phyloP scores from a whole-genome alignment of 2,797 vertebrate species.

The Crax fasciolata region DNA sequence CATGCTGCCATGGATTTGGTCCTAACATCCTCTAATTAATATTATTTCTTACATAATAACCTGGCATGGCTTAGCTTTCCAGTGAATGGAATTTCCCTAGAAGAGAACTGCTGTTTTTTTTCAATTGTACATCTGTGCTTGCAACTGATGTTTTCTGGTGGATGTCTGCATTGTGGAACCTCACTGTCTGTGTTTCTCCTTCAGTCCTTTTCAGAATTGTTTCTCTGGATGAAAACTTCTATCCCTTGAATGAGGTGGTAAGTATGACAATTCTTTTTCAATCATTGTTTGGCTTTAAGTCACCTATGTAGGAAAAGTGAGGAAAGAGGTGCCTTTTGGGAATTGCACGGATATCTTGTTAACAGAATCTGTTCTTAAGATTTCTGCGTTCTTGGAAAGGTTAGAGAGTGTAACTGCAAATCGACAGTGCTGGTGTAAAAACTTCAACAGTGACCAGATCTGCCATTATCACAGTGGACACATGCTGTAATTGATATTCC shows the following conservation, averaged over 20 bases:
- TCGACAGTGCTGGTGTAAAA: neutral
- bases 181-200: conserved; percentile 41
- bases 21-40: neutral
- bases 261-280: conserved; percentile 12
- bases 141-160: neutral
- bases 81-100: neutral
- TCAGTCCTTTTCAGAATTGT: conserved; percentile 89
- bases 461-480: neutral
- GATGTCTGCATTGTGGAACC: conserved; percentile 14
- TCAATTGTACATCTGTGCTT: neutral
- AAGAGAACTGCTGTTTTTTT: neutral
- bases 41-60: neutral
- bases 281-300: neutral
- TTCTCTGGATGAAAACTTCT: conserved; percentile 84
- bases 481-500: neutral
- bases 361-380: neutral
- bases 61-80: neutral
- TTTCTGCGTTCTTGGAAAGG: conserved; percentile 7
- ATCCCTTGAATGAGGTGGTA: conserved; percentile 78
- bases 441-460: neutral
- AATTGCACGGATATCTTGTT: neutral
- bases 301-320: neutral
- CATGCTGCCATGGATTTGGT: neutral
- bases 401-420: neutral
- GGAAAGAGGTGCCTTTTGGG: neutral